Base-by-base conservation (phyloP, 92 coral and sea anemone genomes). In the Galaxea fascicularis region DNA sequence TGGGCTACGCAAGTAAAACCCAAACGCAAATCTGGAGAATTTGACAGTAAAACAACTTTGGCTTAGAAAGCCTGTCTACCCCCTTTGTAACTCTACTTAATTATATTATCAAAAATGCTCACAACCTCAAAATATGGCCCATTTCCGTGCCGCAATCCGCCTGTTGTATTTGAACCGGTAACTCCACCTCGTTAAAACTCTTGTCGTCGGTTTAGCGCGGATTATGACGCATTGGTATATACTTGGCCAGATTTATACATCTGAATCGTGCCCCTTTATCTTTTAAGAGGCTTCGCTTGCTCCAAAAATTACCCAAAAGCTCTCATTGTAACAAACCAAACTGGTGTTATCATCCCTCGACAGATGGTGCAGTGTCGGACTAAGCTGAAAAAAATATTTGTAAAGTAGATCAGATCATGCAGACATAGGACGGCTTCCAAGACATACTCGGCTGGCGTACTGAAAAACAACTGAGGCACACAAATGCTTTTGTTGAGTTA, bases 101-200 rank as follows among this genome's bases (percentile, higher is more conserved):
- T 47, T 73, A 14, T 10, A 53, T 54, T 71, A 7, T 0, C 63
- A 15, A 31, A 67, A 30, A 2, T 22, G 15, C 10, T 13, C 1
- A n/a, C 56, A 20, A 10, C 27, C 30, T n/a, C 47, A 44, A 41
- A 44, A 44, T 12, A 45, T 46, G 13, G 41, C 20, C 31, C 8
- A 49, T 68, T 47, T 79, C 75, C 75, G 73, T 35, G 64, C 22
- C 74, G 65, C 66, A 79, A 52, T 51, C 74, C 28, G 28, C 8
- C 4, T 56, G 56, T 27, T 45, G 24, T 22, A 52, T 39, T 58
- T 20, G 26, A 67, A 64, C 76, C 84, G 74, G 84, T 66, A 49
- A 49, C 74, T 75, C 66, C 84, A 67, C 74, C 74, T 79, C 53
- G 52, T 20, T 65, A 65, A 77, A 53, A 71, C 72, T 65, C 41